phyloP scores from a whole-genome alignment of 1,140 invertebrate genomes.

The Zaprionus davidi region DNA sequence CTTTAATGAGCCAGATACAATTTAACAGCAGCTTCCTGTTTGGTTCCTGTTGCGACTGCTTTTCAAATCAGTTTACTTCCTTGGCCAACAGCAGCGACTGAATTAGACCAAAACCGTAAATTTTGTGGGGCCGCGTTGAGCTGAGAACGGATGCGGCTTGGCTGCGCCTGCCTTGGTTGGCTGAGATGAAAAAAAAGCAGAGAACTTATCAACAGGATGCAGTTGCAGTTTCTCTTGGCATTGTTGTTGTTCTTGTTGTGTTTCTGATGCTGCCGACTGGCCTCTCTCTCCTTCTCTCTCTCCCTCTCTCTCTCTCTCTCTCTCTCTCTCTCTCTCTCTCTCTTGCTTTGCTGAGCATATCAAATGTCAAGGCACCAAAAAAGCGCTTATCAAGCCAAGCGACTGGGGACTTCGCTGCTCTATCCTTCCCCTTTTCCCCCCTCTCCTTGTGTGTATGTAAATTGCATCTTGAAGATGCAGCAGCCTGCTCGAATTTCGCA shows the following conservation, averaged over 20 bases:
- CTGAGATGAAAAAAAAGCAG: not conserved
- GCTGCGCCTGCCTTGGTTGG: slow-evolving; percentile 3
- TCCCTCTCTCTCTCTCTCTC: too few relatives aligned
- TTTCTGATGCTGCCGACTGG: slow-evolving; percentile 14
- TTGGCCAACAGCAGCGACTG: slow-evolving; percentile 70
- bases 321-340: slow-evolving; percentile 11
- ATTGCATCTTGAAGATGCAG: slow-evolving; percentile 68
- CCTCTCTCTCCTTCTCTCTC: not conserved
- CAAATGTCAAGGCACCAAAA: slow-evolving; percentile 69
- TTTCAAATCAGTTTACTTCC: slow-evolving; percentile 81
- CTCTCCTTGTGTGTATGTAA: slow-evolving; percentile 45
- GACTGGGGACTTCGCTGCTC: slow-evolving; percentile 4
- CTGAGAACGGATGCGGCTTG: slow-evolving; percentile 72
- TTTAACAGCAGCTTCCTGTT: slow-evolving; percentile 79
- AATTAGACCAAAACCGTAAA: slow-evolving; percentile 82
- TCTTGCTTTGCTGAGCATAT: slow-evolving; percentile 44
- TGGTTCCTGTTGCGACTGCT: slow-evolving; percentile 67
- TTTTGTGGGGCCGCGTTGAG: slow-evolving; percentile 54
- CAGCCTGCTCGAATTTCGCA: slow-evolving; percentile 68
- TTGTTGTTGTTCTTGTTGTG: slow-evolving; percentile 34
- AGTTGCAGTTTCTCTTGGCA: slow-evolving; percentile 22
- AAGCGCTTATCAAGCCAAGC: slow-evolving; percentile 51
- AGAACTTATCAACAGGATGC: slow-evolving; percentile 62
- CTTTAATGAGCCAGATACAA: slow-evolving; percentile 77
- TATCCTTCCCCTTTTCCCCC: not conserved